phyloP scores from a whole-genome alignment of 2,797 vertebrate genomes.

The Brachymystax lenok region DNA sequence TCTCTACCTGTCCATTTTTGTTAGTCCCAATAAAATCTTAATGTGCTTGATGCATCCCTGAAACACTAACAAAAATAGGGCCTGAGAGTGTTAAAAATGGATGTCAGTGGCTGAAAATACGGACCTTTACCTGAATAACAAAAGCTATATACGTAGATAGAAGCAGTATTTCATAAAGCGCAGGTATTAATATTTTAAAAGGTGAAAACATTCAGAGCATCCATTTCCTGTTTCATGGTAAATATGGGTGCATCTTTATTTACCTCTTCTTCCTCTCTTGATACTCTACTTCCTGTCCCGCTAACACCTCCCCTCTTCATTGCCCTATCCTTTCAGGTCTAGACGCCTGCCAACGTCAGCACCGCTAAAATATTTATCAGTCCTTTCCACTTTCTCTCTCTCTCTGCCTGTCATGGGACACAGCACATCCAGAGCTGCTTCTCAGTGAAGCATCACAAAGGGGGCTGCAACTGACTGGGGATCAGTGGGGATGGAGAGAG shows the following conservation, averaged over 20 bases:
- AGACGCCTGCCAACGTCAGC: constrained; percentile 66
- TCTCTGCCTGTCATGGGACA: constrained; percentile 58
- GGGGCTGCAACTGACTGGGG: constrained; percentile 39
- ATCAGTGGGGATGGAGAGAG: constrained; percentile 30
- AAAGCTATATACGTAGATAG: constrained; percentile 31
- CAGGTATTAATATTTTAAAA: constrained; percentile 64
- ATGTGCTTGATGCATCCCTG: constrained; percentile 27
- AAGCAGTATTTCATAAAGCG: constrained; percentile 40
- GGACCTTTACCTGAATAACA: constrained; percentile 35
- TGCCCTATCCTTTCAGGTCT: constrained; percentile 26
- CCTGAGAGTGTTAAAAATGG: constrained; percentile 4
- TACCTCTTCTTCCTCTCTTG: constrained; percentile 44
- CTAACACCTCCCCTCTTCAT: constrained; percentile 25
- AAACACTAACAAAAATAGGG: constrained; percentile 19
- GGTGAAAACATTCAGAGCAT: constrained; percentile 36
- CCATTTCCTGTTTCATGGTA: constrained; percentile 66
- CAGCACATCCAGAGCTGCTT: constrained; percentile 41
- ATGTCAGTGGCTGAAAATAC: constrained; percentile 21
- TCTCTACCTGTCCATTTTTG: constrained; percentile 38
- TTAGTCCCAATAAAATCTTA: constrained; percentile 41
- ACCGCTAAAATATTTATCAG: constrained; percentile 75
- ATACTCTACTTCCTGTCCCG: constrained; percentile 60
- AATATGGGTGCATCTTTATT: constrained; percentile 64
- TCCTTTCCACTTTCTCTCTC: constrained; percentile 52
- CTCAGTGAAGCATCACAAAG: constrained; percentile 44